Base-by-base conservation (phyloP, 2,888 invertebrate species). In the Lasioglossum pauxillum region DNA sequence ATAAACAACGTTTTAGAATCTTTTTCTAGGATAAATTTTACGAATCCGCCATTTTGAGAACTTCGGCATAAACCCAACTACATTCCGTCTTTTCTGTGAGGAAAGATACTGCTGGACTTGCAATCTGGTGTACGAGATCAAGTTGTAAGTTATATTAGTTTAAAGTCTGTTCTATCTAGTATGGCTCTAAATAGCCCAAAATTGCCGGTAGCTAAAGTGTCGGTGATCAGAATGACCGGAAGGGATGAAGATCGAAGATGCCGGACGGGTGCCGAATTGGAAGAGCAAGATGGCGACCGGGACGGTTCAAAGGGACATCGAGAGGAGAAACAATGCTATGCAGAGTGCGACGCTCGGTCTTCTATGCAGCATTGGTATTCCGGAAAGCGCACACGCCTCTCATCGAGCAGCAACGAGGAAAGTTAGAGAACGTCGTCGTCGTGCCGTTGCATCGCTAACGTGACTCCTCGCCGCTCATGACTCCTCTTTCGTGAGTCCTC, bases 401-500 rank as follows among this genome's bases (percentile, higher is more conserved):
- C 53, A 35, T 91, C 93, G 93, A 92, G 92, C 93, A 92, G 90
- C 89, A 89, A 83, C 89, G 90, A 88, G 90, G 86, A 90, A 92
- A 93, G 93, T 92, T 91, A 92, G 88, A 92, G 93, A 93, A 90
- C 88, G 86, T 92, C 92, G 91, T 67, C 35, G 67, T 67, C 35
- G 67, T 92, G 93, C 91, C 91, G 92, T 91, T 91, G 92, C 92
- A 91, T 89, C 89, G 92, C 90, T 90, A 91, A 89, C 91, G 85
- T 86, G 85, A 67, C 49, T 73, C 69, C 53, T 23, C 84, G 14
- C 86, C 87, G 88, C 89, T 87, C 89, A 78, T 83, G 87, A 86
- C 87, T 89, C 88, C 31, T 44, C 81, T 75, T 74, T 72, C 83
- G 74, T 41, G 67, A 46, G 71, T 85, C 71, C 75, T 64, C 85